Conservation (phyloP, 2,888 invertebrate genomes). For the Thymelicus acteon region DNA sequence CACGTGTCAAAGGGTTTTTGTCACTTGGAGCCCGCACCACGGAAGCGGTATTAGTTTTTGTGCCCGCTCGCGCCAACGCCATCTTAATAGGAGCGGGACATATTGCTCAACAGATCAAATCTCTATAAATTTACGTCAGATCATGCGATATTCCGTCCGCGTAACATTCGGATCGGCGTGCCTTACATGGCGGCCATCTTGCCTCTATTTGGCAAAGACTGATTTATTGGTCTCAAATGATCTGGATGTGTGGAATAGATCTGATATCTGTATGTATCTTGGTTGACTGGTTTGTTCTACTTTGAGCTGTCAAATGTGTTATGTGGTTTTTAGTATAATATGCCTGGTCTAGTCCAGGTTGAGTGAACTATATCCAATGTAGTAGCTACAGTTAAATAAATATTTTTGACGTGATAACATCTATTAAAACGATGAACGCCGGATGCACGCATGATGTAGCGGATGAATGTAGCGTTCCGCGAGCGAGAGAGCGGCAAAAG, state of each 20-base stretch:
- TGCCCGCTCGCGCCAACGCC: slow-evolving; percentile 30
- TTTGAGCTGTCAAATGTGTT: slow-evolving; percentile 44
- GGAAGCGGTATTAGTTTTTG: slow-evolving; percentile 35
- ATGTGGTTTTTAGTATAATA: neutral
- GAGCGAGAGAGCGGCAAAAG: too few relatives aligned
- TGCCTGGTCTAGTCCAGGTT: too few relatives aligned
- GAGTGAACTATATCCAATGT: too few relatives aligned
- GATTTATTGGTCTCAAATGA: slow-evolving; percentile 74
- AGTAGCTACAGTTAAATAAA: too few relatives aligned
- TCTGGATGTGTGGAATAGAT: slow-evolving; percentile 77
- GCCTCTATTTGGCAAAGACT: slow-evolving; percentile 65
- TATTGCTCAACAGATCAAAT: slow-evolving; percentile 53
- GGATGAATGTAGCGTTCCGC: too few relatives aligned
- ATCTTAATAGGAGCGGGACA: slow-evolving; percentile 38
- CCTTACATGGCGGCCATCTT: slow-evolving; percentile 57
- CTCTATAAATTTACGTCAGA: slow-evolving; percentile 52
- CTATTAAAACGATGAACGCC: too few relatives aligned
- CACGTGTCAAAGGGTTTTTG: slow-evolving; percentile 37
- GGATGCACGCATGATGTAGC: too few relatives aligned
- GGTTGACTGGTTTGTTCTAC: slow-evolving; percentile 46
- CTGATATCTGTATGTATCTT: slow-evolving; percentile 58
- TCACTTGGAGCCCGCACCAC: slow-evolving; percentile 28
- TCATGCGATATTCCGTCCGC: slow-evolving; percentile 54
- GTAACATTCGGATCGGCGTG: slow-evolving; percentile 56
- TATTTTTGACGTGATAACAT: too few relatives aligned